Base-by-base conservation (phyloP, 2,113 vertebrate species). In the Phalacrocorax brasilianus region DNA sequence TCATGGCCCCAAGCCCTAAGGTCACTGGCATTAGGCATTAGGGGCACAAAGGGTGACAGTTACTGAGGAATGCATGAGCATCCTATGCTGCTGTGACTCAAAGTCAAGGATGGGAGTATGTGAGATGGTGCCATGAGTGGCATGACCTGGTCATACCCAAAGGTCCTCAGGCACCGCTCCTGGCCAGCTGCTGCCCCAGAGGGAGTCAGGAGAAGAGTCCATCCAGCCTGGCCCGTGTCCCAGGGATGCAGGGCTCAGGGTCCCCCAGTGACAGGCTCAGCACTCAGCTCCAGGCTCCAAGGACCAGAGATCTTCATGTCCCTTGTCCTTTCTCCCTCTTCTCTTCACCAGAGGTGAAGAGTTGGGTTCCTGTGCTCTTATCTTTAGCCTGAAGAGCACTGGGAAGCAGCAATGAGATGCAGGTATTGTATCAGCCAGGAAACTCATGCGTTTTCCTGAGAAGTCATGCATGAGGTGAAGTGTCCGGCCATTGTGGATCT, bases 31-130 rank as follows among this genome's bases (percentile, higher is more conserved):
- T 65, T 44, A 18, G 17, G 6, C 5, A 0, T 14, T 7, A 33
- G 38, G 73, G 59, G 55, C 32, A 42, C 7, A 16, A 8, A 0
- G 1, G 6, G 26, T 44, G 55, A 42, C 40, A 74, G 19, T 24
- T 52, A 55, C 26, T 35, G 26, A 28, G 22, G 32, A 62, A 12
- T 0, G 0, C 2, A 0, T 30, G 55, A 74, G 23, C 13, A n/a
- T 23, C 30, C 32, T 68, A 12, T 0, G 3, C 19, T 61, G 30
- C 45, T 44, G 33, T 49, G 30, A 24, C 40, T 38, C 61, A 6
- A 59, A 53, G 45, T n/a, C 44, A 35, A 23, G 45, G 53, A 67
- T 68, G 35, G 76, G 15, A 68, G 22, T 24, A 14, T 28, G n/a
- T 50, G 61, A 63, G 47, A 27, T 38, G 42, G 11, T 53, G 58